Evolutionary conservation across 2,113 vertebrate genomes (phyloP).

Genomic region (Semicossyphus pulcher): DNA sequence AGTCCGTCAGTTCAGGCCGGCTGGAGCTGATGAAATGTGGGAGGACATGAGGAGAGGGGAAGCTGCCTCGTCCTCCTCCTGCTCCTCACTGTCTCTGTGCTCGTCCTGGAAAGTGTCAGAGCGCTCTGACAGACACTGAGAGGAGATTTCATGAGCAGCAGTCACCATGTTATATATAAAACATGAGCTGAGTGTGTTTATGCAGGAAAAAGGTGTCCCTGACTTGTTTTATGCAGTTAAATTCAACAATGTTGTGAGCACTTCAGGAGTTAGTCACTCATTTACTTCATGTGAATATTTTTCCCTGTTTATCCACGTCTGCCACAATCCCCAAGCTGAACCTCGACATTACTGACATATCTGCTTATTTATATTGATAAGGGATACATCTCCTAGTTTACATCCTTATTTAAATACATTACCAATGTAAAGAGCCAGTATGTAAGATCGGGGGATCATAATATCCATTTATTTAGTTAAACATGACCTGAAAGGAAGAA

Average conservation of each 20-base stretch:
- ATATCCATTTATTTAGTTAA: too few species aligned
- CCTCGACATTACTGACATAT: too few species aligned
- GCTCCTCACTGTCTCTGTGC: constrained; percentile 37
- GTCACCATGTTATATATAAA: constrained; percentile 40
- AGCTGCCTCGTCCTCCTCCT: constrained; percentile 34
- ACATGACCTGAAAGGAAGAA: too few species aligned
- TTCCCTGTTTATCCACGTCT: too few species aligned
- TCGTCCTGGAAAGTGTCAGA: constrained; percentile 56
- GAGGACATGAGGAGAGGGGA: constrained; percentile 41
- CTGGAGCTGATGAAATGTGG: constrained; percentile 41
- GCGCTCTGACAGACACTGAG: constrained; percentile 38
- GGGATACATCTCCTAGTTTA: too few species aligned
- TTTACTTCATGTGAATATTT: too few species aligned
- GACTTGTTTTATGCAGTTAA: neutral
- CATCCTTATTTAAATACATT: too few species aligned
- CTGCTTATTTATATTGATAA: too few species aligned
- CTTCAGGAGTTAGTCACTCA: neutral
- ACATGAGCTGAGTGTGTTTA: constrained; percentile 1
- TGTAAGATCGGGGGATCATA: too few species aligned
- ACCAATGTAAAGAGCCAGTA: too few species aligned
- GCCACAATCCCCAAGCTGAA: too few species aligned
- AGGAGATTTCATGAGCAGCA: constrained; percentile 35
- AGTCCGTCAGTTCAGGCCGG: constrained; percentile 38
- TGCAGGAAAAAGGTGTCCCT: neutral
- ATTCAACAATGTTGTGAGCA: neutral